phyloP scores from a whole-genome alignment of 1,140 invertebrate genomes.

The Homarus americanus region DNA sequence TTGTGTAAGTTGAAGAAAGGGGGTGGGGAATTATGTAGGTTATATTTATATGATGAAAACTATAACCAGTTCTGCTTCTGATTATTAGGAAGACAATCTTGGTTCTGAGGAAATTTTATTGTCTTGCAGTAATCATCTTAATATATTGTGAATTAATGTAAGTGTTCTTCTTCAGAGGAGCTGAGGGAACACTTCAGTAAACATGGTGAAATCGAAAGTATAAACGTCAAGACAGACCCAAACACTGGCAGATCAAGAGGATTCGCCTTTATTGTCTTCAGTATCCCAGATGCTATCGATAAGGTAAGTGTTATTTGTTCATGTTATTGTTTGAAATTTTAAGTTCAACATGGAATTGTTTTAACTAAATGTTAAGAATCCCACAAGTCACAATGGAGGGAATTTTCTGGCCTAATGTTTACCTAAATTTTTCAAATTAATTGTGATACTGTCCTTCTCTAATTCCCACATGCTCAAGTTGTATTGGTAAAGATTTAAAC shows the following conservation, averaged over 20 bases:
- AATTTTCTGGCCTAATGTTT: too few relatives aligned
- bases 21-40: too few relatives aligned
- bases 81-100: slow-evolving; percentile 30
- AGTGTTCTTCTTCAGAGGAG: slow-evolving; percentile 86
- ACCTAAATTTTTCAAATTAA: too few relatives aligned
- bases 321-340: too few relatives aligned
- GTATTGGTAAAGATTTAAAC: too few relatives aligned
- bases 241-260: slow-evolving; percentile 93
- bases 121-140: not conserved
- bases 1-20: too few relatives aligned
- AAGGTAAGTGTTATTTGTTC: slow-evolving; percentile 82
- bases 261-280: slow-evolving; percentile 97
- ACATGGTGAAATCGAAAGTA: slow-evolving; percentile 94
- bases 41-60: too few relatives aligned
- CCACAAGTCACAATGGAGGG: too few relatives aligned
- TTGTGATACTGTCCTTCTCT: too few relatives aligned
- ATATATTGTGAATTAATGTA: not conserved
- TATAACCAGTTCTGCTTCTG: slow-evolving; percentile 63
- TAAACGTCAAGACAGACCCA: slow-evolving; percentile 95
- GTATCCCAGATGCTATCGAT: slow-evolving; percentile 90
- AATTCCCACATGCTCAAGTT: too few relatives aligned
- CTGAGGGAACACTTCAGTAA: slow-evolving; percentile 92
- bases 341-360: too few relatives aligned
- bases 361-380: too few relatives aligned
- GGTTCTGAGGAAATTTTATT: slow-evolving; percentile 9